Evolutionary conservation across 2,113 vertebrate species (phyloP), one percentile per base, ranked within the genome.

Genomic region (Sceloporus undulatus): DNA sequence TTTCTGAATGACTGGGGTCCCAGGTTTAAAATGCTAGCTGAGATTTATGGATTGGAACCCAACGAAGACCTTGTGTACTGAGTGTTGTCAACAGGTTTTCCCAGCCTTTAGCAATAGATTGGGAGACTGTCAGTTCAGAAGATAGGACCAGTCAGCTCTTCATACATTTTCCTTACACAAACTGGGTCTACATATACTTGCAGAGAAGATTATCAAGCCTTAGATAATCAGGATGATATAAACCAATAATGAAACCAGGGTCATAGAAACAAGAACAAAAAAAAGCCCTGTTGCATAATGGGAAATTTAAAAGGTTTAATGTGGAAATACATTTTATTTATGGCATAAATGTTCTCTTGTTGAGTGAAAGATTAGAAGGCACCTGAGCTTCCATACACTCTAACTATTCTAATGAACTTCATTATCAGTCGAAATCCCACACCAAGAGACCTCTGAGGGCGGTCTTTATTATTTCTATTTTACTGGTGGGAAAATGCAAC

Each of bases 1-100:
- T 98, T 99, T 91, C 97, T 99, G 85, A 98, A 94, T 2, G 98
- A 99, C 90, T 99, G 99, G 99, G 99, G 99, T 0, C 98, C 99
- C 27, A 94, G 98, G 75, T 99, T 99, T 96, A 97, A 97, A 95
- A 98, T 98, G 96, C 94, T 99, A 92, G 98, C 99, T 0, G 98
- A 99, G 96, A 95, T 99, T 52, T 99, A 99, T 0, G 98, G 98
- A 38, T 96, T 97, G 5, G 98, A 98, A 5, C 92, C 95, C 19
- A 91, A 89, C 0, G 96, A 95, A 48, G 93, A 97, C 76, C 93
- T 96, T 68, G 9, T 89, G 34, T 97, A 96, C 90, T 97, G 94
- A 94, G 73, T 11, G 79, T 80, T 75, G 68, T 56, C 71, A 89
- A 85, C 89, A 54, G n/a, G 92, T 89, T 89, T 83, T 74, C 78